Conservation (phyloP, 2,888 invertebrate genomes). For the Cryptophagus acutangulus region DNA sequence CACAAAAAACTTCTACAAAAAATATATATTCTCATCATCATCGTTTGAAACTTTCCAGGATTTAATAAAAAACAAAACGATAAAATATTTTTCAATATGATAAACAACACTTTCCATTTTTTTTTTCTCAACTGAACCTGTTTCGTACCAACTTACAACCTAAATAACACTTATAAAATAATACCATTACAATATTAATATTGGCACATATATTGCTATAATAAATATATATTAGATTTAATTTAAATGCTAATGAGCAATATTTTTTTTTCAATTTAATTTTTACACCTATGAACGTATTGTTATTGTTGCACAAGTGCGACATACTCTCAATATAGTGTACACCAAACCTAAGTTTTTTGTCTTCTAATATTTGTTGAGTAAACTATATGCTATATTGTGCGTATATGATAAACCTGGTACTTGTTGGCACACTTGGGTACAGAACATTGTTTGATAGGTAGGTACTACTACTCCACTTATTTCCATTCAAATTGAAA, state of each 20-base stretch:
- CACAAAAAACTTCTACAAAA: conserved; percentile 34
- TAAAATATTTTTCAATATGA: conserved; percentile 1
- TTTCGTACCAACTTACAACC: conserved; percentile 7
- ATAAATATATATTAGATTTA: conserved; percentile 7
- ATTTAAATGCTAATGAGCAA: conserved; percentile 8
- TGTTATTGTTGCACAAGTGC: too few species aligned
- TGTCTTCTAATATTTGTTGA: background rate
- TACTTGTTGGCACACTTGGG: conserved; percentile 7
- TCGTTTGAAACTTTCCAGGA: background rate
- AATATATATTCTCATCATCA: conserved; percentile 21
- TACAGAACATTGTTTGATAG: too few species aligned
- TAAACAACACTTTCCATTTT: too few species aligned
- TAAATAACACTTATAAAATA: conserved; percentile 7
- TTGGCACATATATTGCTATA: conserved; percentile 30
- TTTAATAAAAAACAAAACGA: conserved; percentile 12
- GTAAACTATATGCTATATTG: conserved; percentile 3
- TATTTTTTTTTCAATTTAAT: background rate
- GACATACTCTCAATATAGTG: too few species aligned
- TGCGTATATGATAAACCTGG: conserved; percentile 4
- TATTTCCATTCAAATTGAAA: too few species aligned
- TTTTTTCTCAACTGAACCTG: too few species aligned
- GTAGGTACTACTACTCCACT: too few species aligned
- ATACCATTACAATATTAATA: conserved; percentile 15
- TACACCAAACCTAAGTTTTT: conserved; percentile 3
- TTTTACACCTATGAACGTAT: conserved; percentile 1